A percentile compares a stretch with the other conserved stretches of the same genome.
phyloP scores from a whole-genome alignment of 2,113 vertebrate genomes.

The Pituophis catenifer region DNA sequence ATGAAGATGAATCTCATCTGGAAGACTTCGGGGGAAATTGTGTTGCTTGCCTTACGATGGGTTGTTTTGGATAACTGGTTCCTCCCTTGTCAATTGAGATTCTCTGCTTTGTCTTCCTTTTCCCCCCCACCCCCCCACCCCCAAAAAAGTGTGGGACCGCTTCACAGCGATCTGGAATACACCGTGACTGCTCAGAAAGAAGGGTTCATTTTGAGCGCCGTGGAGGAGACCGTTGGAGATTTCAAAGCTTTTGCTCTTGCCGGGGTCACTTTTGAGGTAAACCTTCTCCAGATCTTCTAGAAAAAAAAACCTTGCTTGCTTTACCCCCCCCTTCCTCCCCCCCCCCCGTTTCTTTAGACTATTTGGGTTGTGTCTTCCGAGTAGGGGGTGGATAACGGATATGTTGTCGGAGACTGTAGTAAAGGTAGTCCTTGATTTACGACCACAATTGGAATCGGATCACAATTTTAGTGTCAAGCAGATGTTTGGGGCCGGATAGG shows the following conservation, averaged over 20 bases:
- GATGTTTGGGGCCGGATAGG: neutral
- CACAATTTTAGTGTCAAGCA: neutral
- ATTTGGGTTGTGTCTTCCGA: neutral
- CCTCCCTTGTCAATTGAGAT: neutral
- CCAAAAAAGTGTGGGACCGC: conserved; percentile 86
- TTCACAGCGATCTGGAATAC: conserved; percentile 92
- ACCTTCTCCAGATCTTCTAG: neutral
- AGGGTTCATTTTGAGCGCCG: conserved; percentile 88
- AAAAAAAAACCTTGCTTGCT: too few relatives aligned
- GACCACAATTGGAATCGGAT: too few relatives aligned
- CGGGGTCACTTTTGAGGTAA: conserved; percentile 94
- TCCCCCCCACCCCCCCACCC: neutral
- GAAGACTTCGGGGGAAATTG: neutral
- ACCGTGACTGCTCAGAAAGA: conserved; percentile 88
- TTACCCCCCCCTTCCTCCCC: accelerated
- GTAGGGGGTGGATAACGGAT: too few relatives aligned
- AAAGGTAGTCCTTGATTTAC: too few relatives aligned
- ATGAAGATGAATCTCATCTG: neutral
- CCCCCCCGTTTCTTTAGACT: neutral
- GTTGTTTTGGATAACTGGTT: neutral
- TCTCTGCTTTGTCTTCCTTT: neutral
- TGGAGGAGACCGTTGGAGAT: conserved; percentile 85
- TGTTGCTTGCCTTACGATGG: neutral
- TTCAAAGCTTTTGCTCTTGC: conserved; percentile 98
- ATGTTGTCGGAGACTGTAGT: too few relatives aligned